phyloP scores from a whole-genome alignment of 92 coral and sea anemone genomes.

The Ricordea florida region DNA sequence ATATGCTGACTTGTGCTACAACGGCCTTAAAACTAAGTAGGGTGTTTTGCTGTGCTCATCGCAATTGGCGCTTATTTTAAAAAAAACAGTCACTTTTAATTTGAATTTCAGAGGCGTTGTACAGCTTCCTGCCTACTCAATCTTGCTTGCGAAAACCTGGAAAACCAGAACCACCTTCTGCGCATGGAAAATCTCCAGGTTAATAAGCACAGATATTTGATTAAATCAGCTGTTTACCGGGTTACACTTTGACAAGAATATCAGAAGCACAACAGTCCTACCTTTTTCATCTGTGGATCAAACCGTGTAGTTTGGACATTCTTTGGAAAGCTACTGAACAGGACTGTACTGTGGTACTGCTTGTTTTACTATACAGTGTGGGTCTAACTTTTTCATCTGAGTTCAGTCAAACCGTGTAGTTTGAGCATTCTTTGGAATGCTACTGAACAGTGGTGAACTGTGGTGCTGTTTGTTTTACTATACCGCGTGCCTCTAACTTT shows the following conservation, averaged over 20 bases:
- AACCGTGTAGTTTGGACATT: too few species aligned
- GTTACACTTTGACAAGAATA: neutral
- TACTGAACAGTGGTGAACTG: too few species aligned
- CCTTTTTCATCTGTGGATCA: too few species aligned
- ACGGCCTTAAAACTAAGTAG: neutral
- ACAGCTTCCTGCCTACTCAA: constrained; percentile 55
- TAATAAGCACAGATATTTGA: neutral
- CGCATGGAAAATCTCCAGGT: constrained; percentile 41
- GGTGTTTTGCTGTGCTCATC: too few species aligned
- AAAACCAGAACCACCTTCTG: constrained; percentile 51
- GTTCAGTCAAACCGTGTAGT: too few species aligned
- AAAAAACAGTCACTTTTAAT: neutral
- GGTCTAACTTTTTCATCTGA: too few species aligned
- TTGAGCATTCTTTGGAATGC: too few species aligned
- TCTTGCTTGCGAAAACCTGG: constrained; percentile 57
- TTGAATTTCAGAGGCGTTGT: constrained; percentile 45
- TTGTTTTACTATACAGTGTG: too few species aligned
- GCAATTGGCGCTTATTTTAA: neutral
- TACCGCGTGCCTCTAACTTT: neutral
- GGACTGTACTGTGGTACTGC: too few species aligned
- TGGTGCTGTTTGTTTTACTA: neutral
- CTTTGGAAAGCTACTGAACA: too few species aligned
- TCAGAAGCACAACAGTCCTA: too few species aligned
- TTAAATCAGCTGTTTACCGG: neutral
- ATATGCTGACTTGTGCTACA: too few species aligned